Evolutionary conservation across 2,888 invertebrate species (phyloP).

Genomic region (Protophormia terraenovae): DNA sequence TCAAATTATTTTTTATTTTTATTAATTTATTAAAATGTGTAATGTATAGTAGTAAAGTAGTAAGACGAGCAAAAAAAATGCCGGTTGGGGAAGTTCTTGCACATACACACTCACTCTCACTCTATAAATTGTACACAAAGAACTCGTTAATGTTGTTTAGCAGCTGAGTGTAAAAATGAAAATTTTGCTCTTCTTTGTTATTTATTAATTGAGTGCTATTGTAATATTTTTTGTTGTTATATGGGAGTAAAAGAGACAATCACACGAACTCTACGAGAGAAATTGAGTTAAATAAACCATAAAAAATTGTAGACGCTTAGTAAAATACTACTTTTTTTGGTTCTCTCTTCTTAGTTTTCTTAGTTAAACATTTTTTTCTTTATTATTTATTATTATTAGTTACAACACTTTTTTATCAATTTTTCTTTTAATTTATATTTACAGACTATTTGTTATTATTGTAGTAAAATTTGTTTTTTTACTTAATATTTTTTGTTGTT

Average conservation of each 20-base stretch:
- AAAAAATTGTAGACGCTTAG: conserved; percentile 49
- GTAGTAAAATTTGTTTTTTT: background rate
- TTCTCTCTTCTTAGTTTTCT: background rate
- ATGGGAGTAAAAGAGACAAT: background rate
- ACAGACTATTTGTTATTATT: conserved; percentile 20
- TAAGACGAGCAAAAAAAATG: conserved; percentile 50
- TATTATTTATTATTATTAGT: conserved; percentile 24
- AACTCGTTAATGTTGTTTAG: conserved; percentile 45
- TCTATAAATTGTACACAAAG: conserved; percentile 3
- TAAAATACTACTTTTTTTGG: conserved; percentile 23
- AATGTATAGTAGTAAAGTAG: conserved; percentile 1
- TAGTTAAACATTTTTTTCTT: conserved; percentile 35
- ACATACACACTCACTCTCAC: conserved; percentile 28
- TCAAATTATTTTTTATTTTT: conserved; percentile 15
- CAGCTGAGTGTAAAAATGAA: conserved; percentile 46
- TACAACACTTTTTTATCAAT: conserved; percentile 59
- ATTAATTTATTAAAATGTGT: background rate
- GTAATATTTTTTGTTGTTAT: conserved; percentile 11
- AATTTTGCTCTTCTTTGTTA: conserved; percentile 19
- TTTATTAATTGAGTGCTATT: conserved; percentile 23
- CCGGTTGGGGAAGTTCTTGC: conserved; percentile 56
- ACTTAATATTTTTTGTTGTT: background rate
- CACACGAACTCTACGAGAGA: conserved; percentile 7
- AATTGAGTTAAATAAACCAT: conserved; percentile 50
- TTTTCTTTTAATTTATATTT: conserved; percentile 57